Evolutionary conservation across 1,140 invertebrate genomes (phyloP).

Genomic region (Drosophila melanica): DNA sequence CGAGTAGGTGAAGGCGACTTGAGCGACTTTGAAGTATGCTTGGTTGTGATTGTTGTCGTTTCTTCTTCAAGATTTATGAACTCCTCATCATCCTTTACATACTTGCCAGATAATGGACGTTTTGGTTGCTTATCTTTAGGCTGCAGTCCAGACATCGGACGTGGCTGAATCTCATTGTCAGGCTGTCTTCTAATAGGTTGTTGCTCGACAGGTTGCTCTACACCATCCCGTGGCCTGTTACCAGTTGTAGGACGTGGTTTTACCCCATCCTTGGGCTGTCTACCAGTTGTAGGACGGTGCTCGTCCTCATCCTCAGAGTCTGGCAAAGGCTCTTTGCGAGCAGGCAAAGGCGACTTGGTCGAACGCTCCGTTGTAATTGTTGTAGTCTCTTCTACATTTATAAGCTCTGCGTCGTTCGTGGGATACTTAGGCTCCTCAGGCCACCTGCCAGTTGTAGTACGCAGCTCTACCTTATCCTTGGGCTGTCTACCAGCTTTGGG

Average conservation of each 20-base stretch:
- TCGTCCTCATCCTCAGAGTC: slow-evolving; percentile 7
- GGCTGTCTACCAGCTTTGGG: slow-evolving; percentile 7
- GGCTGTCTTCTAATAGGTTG: not conserved
- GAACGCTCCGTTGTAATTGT: not conserved
- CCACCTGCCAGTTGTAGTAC: not conserved
- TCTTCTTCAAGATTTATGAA: slow-evolving; percentile 10
- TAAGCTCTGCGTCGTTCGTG: slow-evolving; percentile 1
- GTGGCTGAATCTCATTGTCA: not conserved
- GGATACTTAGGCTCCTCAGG: slow-evolving; percentile 6
- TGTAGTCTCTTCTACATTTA: slow-evolving; percentile 5
- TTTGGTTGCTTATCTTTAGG: not conserved
- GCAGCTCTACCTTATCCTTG: not conserved
- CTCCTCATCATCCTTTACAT: slow-evolving; percentile 8
- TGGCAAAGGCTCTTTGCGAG: slow-evolving; percentile 10
- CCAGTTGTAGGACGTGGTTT: not conserved
- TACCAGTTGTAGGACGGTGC: not conserved
- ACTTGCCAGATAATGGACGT: not conserved
- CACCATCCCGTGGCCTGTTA: not conserved
- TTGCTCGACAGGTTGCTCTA: not conserved
- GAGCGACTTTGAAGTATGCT: no score
- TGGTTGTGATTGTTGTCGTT: not conserved
- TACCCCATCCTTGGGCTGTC: not conserved
- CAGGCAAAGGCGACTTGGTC: slow-evolving; percentile 36
- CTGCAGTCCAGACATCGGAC: not conserved
- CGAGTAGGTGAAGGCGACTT: slow-evolving; percentile 35